phyloP scores from a whole-genome alignment of 2,888 invertebrate genomes.

The Epirrhoe alternata region DNA sequence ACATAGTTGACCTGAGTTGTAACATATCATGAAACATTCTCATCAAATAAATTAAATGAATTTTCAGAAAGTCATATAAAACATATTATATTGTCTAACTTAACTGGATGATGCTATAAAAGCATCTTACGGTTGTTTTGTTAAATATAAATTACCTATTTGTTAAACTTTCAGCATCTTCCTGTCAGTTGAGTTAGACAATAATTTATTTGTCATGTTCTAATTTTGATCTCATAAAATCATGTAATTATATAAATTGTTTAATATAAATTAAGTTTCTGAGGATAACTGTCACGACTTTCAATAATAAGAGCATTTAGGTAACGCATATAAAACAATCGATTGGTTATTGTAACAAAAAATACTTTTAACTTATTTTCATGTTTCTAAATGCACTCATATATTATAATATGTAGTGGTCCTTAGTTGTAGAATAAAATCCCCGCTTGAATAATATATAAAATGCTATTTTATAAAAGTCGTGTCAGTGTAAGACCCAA shows the following conservation, averaged over 20 bases:
- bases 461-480: conserved; percentile 4
- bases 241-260: neutral
- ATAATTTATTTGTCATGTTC: neutral
- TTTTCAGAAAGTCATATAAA: neutral
- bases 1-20: conserved; percentile 54
- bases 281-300: neutral
- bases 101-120: neutral
- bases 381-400: neutral
- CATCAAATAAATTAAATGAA: conserved; percentile 32
- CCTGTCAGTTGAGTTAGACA: neutral
- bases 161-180: neutral
- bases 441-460: conserved; percentile 2
- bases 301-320: neutral
- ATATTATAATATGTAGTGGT: neutral
- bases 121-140: neutral
- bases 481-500: conserved; percentile 16
- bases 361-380: neutral
- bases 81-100: neutral
- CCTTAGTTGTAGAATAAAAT: conserved; percentile 13
- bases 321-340: neutral
- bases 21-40: conserved; percentile 55
- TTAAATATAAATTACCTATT: neutral
- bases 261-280: neutral
- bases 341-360: neutral
- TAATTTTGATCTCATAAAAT: neutral